Conservation (phyloP, 2,113 vertebrate genomes). For the Turnix velox region DNA sequence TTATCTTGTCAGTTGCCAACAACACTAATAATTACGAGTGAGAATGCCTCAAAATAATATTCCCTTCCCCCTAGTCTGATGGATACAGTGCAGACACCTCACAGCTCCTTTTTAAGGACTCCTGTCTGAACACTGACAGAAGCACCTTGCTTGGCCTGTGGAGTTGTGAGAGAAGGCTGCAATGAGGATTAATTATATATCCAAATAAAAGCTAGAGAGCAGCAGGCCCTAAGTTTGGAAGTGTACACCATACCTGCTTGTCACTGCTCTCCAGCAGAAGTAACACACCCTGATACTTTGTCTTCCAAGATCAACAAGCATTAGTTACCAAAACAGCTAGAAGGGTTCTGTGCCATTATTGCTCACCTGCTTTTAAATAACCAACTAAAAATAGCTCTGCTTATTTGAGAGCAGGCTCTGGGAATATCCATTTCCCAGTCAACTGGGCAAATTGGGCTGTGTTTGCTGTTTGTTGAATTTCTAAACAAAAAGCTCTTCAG, state of each 20-base stretch:
- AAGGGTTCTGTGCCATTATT: neutral
- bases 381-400: too few species aligned
- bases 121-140: accelerated
- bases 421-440: neutral
- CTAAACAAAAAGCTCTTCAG: neutral
- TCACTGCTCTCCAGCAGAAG: neutral
- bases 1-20: neutral
- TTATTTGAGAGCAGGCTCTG: neutral
- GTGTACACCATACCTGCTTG: too few species aligned
- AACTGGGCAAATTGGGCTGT: neutral
- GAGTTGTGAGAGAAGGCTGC: neutral
- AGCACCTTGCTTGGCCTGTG: neutral
- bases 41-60: neutral
- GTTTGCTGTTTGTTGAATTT: neutral
- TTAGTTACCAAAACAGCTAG: neutral
- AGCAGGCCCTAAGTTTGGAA: neutral
- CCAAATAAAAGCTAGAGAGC: neutral
- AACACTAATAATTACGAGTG: neutral
- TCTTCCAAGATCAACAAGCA: neutral
- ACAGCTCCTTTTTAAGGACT: neutral
- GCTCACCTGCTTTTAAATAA: neutral
- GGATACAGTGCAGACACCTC: neutral
- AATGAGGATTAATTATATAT: accelerated
- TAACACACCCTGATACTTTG: neutral
- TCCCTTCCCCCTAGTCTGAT: neutral